A percentile compares a stretch with the other conserved stretches of the same genome.
Conservation (phyloP, 2,888 invertebrate species). For the Cephus runcator region DNA sequence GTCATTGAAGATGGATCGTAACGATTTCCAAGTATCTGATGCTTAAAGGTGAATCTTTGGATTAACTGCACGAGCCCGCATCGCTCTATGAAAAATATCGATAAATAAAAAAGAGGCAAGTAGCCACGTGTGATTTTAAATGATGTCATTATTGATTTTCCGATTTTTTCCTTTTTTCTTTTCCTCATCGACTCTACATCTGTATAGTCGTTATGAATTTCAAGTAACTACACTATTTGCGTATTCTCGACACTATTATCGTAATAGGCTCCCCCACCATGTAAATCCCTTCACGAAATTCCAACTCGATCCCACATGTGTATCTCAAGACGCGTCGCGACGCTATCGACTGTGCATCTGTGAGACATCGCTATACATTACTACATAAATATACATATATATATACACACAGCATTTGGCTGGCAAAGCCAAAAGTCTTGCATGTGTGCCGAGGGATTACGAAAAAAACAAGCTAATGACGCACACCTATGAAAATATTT, state of each 20-base stretch:
- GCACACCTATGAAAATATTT: conserved; percentile 7
- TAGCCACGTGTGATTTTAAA: too few relatives aligned
- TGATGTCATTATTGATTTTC: too few relatives aligned
- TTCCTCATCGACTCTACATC: rapidly evolving
- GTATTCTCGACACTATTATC: background rate
- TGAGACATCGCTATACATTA: background rate
- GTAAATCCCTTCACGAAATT: background rate
- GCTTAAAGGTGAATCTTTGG: background rate
- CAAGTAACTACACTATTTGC: background rate
- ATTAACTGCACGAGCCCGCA: background rate
- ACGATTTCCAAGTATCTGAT: background rate
- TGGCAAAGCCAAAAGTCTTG: background rate
- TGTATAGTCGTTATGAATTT: background rate
- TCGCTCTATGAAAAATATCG: background rate
- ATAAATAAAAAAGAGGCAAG: too few relatives aligned
- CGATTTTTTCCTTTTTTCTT: background rate
- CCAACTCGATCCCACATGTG: background rate
- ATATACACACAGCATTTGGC: background rate
- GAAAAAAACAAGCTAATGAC: background rate
- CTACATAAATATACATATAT: too few relatives aligned
- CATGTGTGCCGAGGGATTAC: background rate
- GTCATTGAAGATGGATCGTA: background rate
- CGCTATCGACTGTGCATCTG: background rate
- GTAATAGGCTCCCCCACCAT: background rate
- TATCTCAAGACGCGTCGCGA: background rate